Base-by-base conservation (phyloP, 2,888 invertebrate genomes). In the Lasioglossum marginatum region DNA sequence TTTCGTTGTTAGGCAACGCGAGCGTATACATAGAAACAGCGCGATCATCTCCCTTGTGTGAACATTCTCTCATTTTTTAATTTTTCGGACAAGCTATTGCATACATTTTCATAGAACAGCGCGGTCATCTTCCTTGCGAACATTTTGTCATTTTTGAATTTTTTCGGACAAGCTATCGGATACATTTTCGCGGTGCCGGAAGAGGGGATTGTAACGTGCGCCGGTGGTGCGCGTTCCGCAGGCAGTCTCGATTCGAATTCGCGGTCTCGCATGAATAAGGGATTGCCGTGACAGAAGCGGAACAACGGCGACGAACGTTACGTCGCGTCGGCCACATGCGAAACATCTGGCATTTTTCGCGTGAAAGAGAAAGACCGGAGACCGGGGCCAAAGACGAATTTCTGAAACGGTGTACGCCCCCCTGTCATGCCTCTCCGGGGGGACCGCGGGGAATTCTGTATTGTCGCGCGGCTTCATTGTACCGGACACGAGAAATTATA, bases 291-390 rank as follows among this genome's bases (percentile, higher is more conserved):
- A 83, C 91, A 88, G 82, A 89, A 83, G 87, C 87, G 89, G 87
- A 89, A 91, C 87, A 87, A 89, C 87, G 87, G 88, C 88, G 86
- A 79, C 87, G 89, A 88, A 88, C 89, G 91, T 89, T 90, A 79
- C 86, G 87, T 83, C 63, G 63, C 63, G 63, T 31, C 92, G 92
- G 91, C 94, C 95, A 95, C 95, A 95, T 95, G 95, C 93, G 94
- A 93, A 93, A 95, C 95, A 95, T 95, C 95, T 95, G 95, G 94
- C 94, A 94, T 94, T 94, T 94, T 94, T 94, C 92, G 92, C 94
- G 94, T 94, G 93, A 94, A 94, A 94, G 93, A 93, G 92, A 94
- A 91, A 88, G 90, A 89, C 83, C 77, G 81, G 74, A 77, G 88
- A 76, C 79, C 79, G 52, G 88, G 86, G 78, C 91, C 86, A 92